Evolutionary conservation across 2,888 invertebrate genomes (phyloP).

Genomic region (Drosophila nigricruria): DNA sequence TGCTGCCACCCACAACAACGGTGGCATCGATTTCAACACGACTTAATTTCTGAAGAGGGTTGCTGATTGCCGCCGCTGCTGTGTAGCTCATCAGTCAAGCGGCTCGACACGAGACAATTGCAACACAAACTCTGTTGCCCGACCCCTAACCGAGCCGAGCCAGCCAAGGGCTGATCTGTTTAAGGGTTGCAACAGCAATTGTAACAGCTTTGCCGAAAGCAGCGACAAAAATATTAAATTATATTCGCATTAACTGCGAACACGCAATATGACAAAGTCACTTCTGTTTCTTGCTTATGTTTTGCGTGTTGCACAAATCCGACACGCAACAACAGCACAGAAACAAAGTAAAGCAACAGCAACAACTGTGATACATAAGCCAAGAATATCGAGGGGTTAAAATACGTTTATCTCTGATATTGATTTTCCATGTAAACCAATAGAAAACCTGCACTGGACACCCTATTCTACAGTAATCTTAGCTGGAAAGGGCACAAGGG

Average conservation of each 20-base stretch:
- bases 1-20: conserved; percentile 53
- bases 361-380: conserved; percentile 7
- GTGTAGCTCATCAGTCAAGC: conserved; percentile 74
- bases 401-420: conserved; percentile 22
- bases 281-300: conserved; percentile 53
- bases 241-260: conserved; percentile 74
- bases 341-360: neutral
- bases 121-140: conserved; percentile 56
- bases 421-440: conserved; percentile 22
- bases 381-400: conserved; percentile 16
- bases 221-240: conserved; percentile 69
- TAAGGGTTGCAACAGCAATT: conserved; percentile 43
- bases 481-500: neutral
- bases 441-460: conserved; percentile 13
- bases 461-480: conserved; percentile 18
- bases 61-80: conserved; percentile 65
- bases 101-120: conserved; percentile 61
- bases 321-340: conserved; percentile 52
- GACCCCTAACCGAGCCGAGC: conserved; percentile 35
- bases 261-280: conserved; percentile 74
- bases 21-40: conserved; percentile 78
- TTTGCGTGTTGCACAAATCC: conserved; percentile 69
- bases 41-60: conserved; percentile 78
- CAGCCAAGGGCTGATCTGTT: conserved; percentile 1
- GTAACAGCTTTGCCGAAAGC: conserved; percentile 60